These are phyloP conservation scores for Colaptes auratus DNA, from an alignment of 2,113 vertebrate species.

Conservation along the genomic window DNA sequence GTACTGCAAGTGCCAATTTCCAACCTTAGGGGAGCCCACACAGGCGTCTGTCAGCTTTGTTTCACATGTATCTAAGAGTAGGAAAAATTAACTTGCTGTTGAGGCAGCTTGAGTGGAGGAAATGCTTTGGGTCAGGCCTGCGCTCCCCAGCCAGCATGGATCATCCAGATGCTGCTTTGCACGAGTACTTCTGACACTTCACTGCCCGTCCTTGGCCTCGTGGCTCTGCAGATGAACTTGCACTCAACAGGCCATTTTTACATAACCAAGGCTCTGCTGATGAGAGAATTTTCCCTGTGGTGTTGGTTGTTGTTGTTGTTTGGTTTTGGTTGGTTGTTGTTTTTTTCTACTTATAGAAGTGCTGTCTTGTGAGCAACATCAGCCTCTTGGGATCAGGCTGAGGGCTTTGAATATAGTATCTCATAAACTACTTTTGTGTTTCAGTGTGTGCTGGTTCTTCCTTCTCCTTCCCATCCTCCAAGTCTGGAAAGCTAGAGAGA, in stretches of 20 bases:
- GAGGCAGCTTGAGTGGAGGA: neutral
- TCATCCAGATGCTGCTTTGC: neutral
- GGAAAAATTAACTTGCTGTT: neutral
- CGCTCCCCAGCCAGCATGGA: neutral
- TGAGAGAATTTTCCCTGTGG: neutral
- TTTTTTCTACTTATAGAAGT: neutral
- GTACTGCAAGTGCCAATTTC: conserved; percentile 32
- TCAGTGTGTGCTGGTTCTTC: neutral
- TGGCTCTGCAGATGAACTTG: neutral
- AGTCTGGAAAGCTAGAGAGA: conserved; percentile 16
- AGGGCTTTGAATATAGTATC: neutral
- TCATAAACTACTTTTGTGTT: neutral
- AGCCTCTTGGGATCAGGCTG: neutral
- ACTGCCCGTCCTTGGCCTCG: neutral
- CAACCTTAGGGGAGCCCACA: conserved; percentile 49
- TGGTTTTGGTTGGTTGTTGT: no score
- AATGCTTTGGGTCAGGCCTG: neutral
- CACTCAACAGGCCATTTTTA: neutral
- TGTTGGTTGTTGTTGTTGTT: neutral
- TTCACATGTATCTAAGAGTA: neutral
- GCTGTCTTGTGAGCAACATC: neutral
- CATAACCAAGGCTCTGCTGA: neutral
- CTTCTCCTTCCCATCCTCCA: neutral
- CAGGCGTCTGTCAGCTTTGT: conserved; percentile 27
- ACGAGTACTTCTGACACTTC: neutral